Percentiles rank a stretch among this genome's conserved stretches.
Conservation (phyloP, 2,113 vertebrate species). For the Ageneiosus marmoratus region DNA sequence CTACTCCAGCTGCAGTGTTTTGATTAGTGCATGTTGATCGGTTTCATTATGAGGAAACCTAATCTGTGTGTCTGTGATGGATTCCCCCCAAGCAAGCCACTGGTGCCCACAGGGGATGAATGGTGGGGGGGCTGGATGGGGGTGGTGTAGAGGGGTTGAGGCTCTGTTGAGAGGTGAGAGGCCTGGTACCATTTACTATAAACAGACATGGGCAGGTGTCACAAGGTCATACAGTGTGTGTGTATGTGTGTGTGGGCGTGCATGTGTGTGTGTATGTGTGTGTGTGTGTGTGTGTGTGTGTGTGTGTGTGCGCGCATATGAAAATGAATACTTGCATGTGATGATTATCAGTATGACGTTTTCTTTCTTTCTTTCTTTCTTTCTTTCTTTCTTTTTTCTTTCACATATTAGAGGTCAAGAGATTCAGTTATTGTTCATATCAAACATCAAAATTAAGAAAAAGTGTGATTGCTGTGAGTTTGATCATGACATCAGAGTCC, state of each 20-base stretch:
- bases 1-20: slow-evolving; percentile 53
- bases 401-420: neutral
- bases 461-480: neutral
- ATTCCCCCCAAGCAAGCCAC: slow-evolving; percentile 60
- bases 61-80: slow-evolving; percentile 57
- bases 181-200: slow-evolving; percentile 72
- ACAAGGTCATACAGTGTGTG: slow-evolving; percentile 58
- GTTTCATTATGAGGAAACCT: slow-evolving; percentile 71
- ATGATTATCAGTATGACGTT: neutral
- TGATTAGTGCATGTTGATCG: slow-evolving; percentile 66
- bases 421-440: neutral
- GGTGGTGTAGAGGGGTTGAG: neutral
- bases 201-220: slow-evolving; percentile 62
- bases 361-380: neutral
- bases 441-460: neutral
- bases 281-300: slow-evolving; percentile 44
- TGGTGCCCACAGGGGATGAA: slow-evolving; percentile 61
- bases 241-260: slow-evolving; percentile 40
- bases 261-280: slow-evolving; percentile 37
- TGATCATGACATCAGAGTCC: neutral
- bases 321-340: slow-evolving; percentile 1
- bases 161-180: slow-evolving; percentile 45
- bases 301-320: slow-evolving; percentile 57
- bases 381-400: neutral
- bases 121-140: slow-evolving; percentile 48